Conservation (phyloP, 2,888 invertebrate genomes). For the Rhogogaster chlorosoma region DNA sequence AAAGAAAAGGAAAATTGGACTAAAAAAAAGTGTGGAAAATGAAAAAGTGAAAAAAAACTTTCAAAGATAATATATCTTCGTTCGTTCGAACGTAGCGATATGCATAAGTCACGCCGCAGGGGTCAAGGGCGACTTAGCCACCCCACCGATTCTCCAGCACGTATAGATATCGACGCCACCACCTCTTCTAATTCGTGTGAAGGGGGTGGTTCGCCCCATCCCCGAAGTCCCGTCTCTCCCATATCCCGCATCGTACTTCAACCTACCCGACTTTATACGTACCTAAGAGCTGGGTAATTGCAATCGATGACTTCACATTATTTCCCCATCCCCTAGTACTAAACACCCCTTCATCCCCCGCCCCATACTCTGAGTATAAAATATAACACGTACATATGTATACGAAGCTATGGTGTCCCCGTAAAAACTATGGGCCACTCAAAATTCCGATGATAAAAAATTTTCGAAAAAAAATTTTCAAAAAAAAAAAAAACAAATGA, state of each 20-base stretch:
- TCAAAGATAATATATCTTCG: conserved; percentile 70
- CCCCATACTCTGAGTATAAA: neutral
- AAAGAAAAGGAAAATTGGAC: too few species aligned
- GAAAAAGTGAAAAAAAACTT: neutral
- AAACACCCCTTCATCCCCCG: conserved; percentile 57
- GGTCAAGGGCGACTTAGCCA: conserved; percentile 67
- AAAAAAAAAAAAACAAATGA: too few species aligned
- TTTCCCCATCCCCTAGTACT: conserved; percentile 57
- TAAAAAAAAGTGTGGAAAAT: neutral
- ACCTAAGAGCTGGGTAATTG: conserved; percentile 65
- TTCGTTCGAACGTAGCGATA: conserved; percentile 67
- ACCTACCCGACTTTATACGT: conserved; percentile 29
- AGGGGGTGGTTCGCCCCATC: neutral
- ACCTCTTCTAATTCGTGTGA: neutral
- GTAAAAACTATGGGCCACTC: neutral
- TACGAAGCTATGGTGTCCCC: neutral
- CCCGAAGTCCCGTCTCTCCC: neutral
- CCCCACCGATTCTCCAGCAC: conserved; percentile 71
- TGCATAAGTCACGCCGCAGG: conserved; percentile 71
- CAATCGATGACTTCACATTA: conserved; percentile 66
- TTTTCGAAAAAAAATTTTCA: too few species aligned
- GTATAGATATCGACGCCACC: conserved; percentile 58
- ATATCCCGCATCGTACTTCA: conserved; percentile 8
- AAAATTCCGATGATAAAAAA: too few species aligned
- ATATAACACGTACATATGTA: neutral